Evolutionary conservation across 2,797 vertebrate genomes (phyloP).

Genomic region (Chaenodraco wilsoni): DNA sequence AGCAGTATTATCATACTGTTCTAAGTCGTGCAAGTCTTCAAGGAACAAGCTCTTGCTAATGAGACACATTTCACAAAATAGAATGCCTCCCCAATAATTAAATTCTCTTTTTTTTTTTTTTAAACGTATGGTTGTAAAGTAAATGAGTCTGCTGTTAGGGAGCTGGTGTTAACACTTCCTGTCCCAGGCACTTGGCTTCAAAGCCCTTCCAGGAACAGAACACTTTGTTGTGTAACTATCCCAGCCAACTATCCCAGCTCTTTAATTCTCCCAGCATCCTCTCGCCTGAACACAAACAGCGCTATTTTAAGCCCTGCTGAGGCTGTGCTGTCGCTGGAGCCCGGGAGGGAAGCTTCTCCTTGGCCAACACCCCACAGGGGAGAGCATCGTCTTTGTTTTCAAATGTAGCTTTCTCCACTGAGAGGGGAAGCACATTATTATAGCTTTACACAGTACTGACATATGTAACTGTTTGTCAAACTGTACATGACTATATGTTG

Average conservation of each 20-base stretch:
- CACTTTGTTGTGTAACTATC: constrained; percentile 74
- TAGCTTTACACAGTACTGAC: neutral
- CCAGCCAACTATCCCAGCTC: constrained; percentile 68
- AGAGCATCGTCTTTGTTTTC: constrained; percentile 41
- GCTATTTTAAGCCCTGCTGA: constrained; percentile 79
- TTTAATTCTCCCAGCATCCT: constrained; percentile 60
- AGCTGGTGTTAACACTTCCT: constrained; percentile 35
- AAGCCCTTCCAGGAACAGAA: constrained; percentile 58
- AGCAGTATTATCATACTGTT: neutral
- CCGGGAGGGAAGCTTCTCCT: constrained; percentile 70
- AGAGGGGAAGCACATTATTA: constrained; percentile 22
- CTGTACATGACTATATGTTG: constrained; percentile 7
- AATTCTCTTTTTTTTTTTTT: constrained; percentile 11
- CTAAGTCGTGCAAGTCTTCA: neutral
- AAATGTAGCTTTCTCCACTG: constrained; percentile 45
- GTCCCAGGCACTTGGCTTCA: constrained; percentile 57
- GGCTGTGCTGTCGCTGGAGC: constrained; percentile 52
- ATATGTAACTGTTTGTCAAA: neutral
- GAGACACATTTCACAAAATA: constrained; percentile 15
- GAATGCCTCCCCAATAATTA: neutral
- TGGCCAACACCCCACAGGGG: constrained; percentile 57
- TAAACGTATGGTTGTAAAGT: constrained; percentile 10
- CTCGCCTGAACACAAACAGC: constrained; percentile 63
- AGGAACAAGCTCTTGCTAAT: neutral
- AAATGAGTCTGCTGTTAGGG: constrained; percentile 19